Evolutionary conservation across 1,140 invertebrate species (phyloP).

Genomic region (Mylabris phalerata): DNA sequence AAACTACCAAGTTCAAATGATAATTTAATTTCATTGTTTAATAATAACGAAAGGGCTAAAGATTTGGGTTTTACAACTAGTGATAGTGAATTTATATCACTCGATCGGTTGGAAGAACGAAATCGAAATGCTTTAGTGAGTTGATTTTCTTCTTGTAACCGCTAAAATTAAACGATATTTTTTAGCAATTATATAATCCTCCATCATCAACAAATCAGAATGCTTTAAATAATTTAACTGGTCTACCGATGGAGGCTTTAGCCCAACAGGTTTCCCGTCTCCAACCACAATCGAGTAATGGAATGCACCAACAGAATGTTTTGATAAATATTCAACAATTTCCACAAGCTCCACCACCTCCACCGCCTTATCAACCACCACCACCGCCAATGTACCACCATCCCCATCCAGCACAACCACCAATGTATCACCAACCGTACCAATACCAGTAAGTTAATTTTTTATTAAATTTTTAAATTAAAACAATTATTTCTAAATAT

Average conservation of each 20-base stretch:
- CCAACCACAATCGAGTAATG: slow-evolving; percentile 26
- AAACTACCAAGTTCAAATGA: slow-evolving; percentile 33
- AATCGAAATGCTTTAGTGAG: slow-evolving; percentile 35
- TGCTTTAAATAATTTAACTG: slow-evolving; percentile 31
- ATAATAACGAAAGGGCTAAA: slow-evolving; percentile 38
- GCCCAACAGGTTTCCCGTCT: slow-evolving; percentile 40
- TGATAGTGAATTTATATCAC: slow-evolving; percentile 39
- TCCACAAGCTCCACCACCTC: slow-evolving; percentile 32
- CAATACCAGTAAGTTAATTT: slow-evolving; percentile 36
- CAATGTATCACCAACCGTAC: slow-evolving; percentile 34
- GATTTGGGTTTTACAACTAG: slow-evolving; percentile 38
- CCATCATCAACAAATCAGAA: slow-evolving; percentile 19
- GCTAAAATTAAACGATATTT: slow-evolving; percentile 2
- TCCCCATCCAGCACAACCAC: slow-evolving; percentile 30
- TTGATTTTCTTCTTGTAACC: slow-evolving; percentile 4
- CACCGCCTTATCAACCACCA: slow-evolving; percentile 32
- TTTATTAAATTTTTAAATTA: not conserved
- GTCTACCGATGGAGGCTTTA: slow-evolving; percentile 39
- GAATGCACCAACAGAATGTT: slow-evolving; percentile 42
- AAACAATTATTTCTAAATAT: not conserved
- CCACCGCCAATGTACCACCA: slow-evolving; percentile 30
- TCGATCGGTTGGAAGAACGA: slow-evolving; percentile 35
- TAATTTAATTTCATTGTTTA: slow-evolving; percentile 35
- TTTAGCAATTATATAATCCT: slow-evolving; percentile 38
- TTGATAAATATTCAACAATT: slow-evolving; percentile 43